A percentile compares a stretch with the other conserved stretches of the same genome.
These are phyloP conservation scores for Acholoe squamosa DNA, from an alignment of 2,888 invertebrate genomes.

Conservation along the genomic window DNA sequence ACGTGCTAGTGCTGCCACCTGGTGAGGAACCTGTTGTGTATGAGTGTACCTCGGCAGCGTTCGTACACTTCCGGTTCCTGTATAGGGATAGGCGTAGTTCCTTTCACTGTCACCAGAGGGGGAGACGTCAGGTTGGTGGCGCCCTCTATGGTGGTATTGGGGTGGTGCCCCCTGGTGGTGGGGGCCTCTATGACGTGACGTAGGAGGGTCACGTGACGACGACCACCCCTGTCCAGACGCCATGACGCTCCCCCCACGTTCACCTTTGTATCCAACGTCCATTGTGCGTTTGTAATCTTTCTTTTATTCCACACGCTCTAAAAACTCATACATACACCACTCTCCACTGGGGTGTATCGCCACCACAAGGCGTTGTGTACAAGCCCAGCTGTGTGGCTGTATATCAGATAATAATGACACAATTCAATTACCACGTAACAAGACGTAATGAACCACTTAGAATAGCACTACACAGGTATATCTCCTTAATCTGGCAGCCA, in stretches of 20 bases:
- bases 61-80: slow-evolving; percentile 2
- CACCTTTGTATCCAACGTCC: neutral
- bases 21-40: neutral
- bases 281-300: neutral
- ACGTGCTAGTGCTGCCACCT: neutral
- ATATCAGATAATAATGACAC: slow-evolving; percentile 19
- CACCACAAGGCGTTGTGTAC: neutral
- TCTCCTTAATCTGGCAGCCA: neutral
- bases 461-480: neutral
- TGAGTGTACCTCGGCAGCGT: neutral
- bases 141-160: neutral
- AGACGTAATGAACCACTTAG: neutral
- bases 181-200: neutral
- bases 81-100: neutral
- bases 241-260: neutral
- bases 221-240: neutral
- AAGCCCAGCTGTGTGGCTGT: neutral
- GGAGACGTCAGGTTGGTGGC: neutral
- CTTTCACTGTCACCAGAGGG: neutral
- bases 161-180: slow-evolving; percentile 24
- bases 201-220: neutral
- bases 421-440: neutral
- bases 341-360: neutral
- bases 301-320: neutral
- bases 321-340: neutral